Percentiles rank a stretch among this genome's conserved stretches.
phyloP scores from a whole-genome alignment of 35 echinoderm and acorn worm genomes.

The Heliocidaris erythrogramma region DNA sequence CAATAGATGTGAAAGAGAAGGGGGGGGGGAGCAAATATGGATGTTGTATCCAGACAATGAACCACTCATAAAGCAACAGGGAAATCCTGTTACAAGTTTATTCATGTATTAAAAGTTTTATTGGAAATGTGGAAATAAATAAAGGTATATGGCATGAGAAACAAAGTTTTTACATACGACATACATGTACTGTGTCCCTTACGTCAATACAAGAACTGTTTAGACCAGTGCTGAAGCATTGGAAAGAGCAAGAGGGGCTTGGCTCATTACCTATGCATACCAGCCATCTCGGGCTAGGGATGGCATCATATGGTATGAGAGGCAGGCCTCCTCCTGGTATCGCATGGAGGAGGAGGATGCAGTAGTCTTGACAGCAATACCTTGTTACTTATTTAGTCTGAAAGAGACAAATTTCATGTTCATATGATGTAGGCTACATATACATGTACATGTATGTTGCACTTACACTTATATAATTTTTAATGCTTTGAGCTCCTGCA shows the following conservation, averaged over 20 bases:
- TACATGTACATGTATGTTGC: too few relatives aligned
- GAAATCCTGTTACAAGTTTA: not conserved
- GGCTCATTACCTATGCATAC: constrained; percentile 56
- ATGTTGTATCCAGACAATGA: too few relatives aligned
- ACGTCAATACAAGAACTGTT: not conserved
- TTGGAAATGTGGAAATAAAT: not conserved
- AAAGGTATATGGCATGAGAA: not conserved
- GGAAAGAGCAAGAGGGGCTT: constrained; percentile 26
- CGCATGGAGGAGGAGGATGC: constrained; percentile 8
- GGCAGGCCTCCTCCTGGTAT: constrained; percentile 35
- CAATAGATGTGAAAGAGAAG: too few relatives aligned
- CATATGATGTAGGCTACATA: too few relatives aligned
- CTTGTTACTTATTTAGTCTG: not conserved
- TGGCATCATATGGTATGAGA: constrained; percentile 52
- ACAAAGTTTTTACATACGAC: not conserved
- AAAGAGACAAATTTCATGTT: too few relatives aligned
- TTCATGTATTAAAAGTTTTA: not conserved
- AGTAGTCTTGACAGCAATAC: not conserved
- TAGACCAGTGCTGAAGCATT: not conserved
- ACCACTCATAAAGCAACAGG: not conserved
- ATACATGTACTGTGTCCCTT: not conserved
- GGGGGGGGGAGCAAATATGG: too few relatives aligned
- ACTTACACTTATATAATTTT: too few relatives aligned
- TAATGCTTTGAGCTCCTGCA: too few relatives aligned
- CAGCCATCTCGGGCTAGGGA: not conserved